These are phyloP conservation scores for Parnassius mnemosyne DNA, from an alignment of 2,888 invertebrate species.

Conservation along the genomic window DNA sequence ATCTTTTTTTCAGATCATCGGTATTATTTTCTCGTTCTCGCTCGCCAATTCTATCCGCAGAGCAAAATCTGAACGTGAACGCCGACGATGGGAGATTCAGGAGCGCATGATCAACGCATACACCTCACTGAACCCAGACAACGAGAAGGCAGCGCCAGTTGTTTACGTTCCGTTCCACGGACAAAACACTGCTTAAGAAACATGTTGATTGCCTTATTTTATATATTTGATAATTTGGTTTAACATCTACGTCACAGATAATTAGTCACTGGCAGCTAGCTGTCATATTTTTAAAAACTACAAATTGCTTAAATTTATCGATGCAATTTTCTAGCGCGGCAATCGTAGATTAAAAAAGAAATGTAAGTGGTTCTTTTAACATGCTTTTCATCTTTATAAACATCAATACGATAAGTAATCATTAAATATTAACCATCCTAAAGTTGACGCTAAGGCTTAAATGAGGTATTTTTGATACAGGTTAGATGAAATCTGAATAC, in stretches of 20 bases:
- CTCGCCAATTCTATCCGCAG: slow-evolving; percentile 91
- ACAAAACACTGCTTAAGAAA: slow-evolving; percentile 55
- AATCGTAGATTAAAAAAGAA: no score
- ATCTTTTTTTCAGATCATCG: slow-evolving; percentile 84
- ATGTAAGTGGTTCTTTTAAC: no score
- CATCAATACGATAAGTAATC: no score
- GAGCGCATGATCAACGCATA: slow-evolving; percentile 79
- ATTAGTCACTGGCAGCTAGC: slow-evolving; percentile 1
- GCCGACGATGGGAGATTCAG: slow-evolving; percentile 85
- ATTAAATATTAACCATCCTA: no score
- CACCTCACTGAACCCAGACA: slow-evolving; percentile 64
- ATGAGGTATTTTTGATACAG: no score
- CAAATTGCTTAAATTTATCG: no score
- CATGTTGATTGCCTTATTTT: slow-evolving; percentile 1
- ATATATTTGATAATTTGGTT: neutral
- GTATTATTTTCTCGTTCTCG: slow-evolving; percentile 93
- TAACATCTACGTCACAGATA: slow-evolving; percentile 5
- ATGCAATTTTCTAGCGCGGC: no score
- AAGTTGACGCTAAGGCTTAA: no score
- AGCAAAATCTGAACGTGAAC: slow-evolving; percentile 86
- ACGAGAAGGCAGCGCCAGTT: slow-evolving; percentile 62
- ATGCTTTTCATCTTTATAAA: no score
- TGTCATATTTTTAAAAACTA: no score
- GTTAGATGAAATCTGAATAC: no score
- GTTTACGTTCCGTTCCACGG: slow-evolving; percentile 77